phyloP scores from a whole-genome alignment of 2,113 vertebrate species.

The Bufo gargarizans region DNA sequence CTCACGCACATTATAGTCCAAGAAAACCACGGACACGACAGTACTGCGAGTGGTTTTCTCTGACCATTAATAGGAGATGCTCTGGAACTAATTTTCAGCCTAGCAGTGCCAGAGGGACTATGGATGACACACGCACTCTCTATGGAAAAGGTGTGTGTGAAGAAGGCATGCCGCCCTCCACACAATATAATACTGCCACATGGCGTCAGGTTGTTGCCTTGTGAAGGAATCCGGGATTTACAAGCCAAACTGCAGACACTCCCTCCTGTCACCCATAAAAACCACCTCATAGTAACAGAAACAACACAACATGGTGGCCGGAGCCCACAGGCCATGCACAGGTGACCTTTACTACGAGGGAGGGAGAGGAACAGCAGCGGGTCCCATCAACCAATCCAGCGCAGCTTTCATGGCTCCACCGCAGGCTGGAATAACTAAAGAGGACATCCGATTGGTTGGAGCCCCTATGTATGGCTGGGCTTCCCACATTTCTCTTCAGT shows the following conservation, averaged over 20 bases:
- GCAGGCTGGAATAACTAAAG: background rate
- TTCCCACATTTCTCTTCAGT: no score
- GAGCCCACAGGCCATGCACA: background rate
- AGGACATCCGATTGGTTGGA: background rate
- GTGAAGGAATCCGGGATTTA: background rate
- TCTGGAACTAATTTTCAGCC: no score
- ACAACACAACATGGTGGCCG: background rate
- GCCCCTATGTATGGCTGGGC: no score
- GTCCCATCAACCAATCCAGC: background rate
- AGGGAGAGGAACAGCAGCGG: background rate
- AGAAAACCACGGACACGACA: no score
- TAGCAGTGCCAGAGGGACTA: no score
- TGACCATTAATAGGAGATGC: no score
- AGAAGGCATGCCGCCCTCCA: no score
- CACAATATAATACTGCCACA: no score
- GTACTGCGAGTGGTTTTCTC: no score
- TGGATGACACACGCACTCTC: no score
- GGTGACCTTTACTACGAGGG: constrained; percentile 1
- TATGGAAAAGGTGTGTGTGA: background rate
- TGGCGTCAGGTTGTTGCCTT: no score
- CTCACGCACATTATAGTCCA: no score
- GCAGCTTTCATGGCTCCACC: background rate
- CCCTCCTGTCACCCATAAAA: background rate
- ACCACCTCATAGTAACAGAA: background rate
- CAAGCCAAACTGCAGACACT: background rate